Evolutionary conservation across 2,888 invertebrate species (phyloP).

Genomic region (Dascillus cervinus): DNA sequence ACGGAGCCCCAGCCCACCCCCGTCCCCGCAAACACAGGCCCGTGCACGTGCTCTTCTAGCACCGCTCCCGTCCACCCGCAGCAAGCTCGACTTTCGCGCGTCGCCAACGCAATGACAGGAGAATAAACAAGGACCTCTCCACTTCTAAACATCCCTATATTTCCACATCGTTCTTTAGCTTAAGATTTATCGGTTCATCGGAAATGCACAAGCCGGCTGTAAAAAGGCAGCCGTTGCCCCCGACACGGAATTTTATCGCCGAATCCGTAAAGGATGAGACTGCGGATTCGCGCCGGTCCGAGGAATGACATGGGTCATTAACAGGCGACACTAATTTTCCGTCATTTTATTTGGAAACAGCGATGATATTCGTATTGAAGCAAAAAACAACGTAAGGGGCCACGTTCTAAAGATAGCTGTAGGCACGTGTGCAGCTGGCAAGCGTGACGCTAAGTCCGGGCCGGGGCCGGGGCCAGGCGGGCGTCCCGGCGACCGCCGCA

Average conservation of each 20-base stretch:
- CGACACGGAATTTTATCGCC: no score
- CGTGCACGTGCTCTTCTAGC: slow-evolving; percentile 27
- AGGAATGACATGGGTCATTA: no score
- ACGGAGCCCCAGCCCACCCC: slow-evolving; percentile 19
- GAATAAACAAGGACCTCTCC: slow-evolving; percentile 20
- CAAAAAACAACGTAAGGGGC: slow-evolving; percentile 36
- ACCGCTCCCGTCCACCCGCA: slow-evolving; percentile 16
- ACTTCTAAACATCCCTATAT: no score
- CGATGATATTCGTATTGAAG: slow-evolving; percentile 8
- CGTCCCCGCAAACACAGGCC: slow-evolving; percentile 19
- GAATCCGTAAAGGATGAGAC: no score
- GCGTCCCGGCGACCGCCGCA: slow-evolving; percentile 22
- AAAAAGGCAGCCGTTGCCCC: no score
- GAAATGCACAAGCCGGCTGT: no score
- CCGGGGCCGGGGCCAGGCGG: slow-evolving; percentile 21
- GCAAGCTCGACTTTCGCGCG: slow-evolving; percentile 22
- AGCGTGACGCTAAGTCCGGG: slow-evolving; percentile 23
- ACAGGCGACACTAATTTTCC: no score
- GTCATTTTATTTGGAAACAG: no score
- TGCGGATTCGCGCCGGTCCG: no score
- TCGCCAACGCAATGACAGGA: slow-evolving; percentile 21
- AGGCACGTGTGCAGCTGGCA: slow-evolving; percentile 38
- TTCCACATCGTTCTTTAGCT: no score
- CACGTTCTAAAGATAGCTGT: slow-evolving; percentile 42
- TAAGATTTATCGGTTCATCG: no score